Conservation (phyloP, 2,797 vertebrate species). For the Coluber constrictor region DNA sequence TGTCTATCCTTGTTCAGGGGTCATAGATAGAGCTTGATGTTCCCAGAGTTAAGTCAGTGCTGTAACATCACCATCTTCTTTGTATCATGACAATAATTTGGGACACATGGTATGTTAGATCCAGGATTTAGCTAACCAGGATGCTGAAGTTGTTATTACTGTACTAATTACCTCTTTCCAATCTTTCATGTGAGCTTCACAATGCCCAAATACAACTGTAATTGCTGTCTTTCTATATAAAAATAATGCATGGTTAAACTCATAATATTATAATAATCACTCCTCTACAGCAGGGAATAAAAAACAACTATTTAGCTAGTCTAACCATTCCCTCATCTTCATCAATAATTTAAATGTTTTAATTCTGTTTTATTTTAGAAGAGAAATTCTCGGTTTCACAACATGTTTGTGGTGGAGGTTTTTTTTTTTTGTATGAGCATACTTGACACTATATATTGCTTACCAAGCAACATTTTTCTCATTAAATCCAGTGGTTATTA, state of each 20-base stretch:
- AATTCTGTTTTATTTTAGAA: neutral
- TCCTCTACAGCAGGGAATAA: neutral
- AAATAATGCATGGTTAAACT: neutral
- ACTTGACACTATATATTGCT: neutral
- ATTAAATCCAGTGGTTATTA: neutral
- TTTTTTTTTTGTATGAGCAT: conserved; percentile 6
- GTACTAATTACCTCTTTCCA: neutral
- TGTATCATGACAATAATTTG: neutral
- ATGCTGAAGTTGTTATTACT: neutral
- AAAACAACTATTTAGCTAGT: neutral
- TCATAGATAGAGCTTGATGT: rapidly evolving
- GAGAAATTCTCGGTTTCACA: neutral
- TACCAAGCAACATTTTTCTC: neutral
- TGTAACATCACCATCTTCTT: neutral
- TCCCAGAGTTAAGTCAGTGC: rapidly evolving
- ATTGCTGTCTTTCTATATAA: neutral
- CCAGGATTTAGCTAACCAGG: neutral
- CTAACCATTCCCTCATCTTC: neutral
- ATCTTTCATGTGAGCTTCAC: neutral
- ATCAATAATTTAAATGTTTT: neutral
- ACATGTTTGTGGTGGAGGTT: neutral
- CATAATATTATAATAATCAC: neutral
- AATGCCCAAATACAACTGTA: neutral
- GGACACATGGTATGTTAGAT: neutral
- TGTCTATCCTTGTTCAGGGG: neutral